Base-by-base conservation (phyloP, 2,797 vertebrate species). In the Serranus cabrilla region DNA sequence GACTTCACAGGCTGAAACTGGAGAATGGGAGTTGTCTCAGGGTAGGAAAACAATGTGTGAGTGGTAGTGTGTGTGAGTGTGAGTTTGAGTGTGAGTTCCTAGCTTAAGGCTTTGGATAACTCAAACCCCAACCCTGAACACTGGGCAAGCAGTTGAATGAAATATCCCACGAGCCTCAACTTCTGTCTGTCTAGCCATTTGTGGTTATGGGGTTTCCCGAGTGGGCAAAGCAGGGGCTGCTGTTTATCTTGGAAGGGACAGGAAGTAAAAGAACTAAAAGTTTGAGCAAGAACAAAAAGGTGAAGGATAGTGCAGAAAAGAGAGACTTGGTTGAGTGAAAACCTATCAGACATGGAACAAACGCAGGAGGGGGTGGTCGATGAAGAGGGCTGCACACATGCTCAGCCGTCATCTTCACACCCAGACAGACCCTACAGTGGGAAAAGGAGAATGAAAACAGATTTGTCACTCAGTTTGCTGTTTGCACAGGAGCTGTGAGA, bases 61-160 rank as follows among this genome's bases (percentile, higher is more conserved):
- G 20, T 25, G 14, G 47, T 50, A 59, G 52, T 52, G 55, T 71
- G 45, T 64, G 42, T 49, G 42, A 46, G 64, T 20, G 49, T 40
- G 23, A 43, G 46, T 67, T 56, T 58, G 27, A 60, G 55, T 17
- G 31, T 31, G 60, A 52, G 42, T 47, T 49, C 12, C 49, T 63
- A 54, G 57, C 40, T 69, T 68, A 58, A 68, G 69, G 25, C 71
- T 68, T 72, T 75, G 62, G 49, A 57, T 70, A 51, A 73, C 81
- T 79, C 57, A 90, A 86, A 89, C 71, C 86, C 81, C 57, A 81
- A 68, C 67, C 62, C 73, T 71, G 37, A 86, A 84, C 78, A 79
- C 67, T 89, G 87, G 87, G 84, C 82, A 71, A 80, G 63, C 46
- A 76, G 90, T 82, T 91, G 81, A 91, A 87, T 84, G 84, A 88